Percentiles rank a stretch among this genome's conserved stretches.
Evolutionary conservation across 2,797 vertebrate species (phyloP).

Genomic region (Benthosema pterotum): DNA sequence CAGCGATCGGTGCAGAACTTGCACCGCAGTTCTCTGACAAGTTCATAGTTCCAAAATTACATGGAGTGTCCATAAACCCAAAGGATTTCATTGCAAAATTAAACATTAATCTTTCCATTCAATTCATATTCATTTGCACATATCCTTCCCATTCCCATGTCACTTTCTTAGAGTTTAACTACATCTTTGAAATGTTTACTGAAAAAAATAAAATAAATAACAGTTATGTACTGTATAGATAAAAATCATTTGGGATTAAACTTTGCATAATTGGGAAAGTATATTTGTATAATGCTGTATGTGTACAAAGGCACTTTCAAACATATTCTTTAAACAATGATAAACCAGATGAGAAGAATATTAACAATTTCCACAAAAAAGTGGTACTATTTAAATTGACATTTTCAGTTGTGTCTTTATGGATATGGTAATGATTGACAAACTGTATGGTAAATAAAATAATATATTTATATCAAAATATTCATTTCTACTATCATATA

Average conservation of each 20-base stretch:
- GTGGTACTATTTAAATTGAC: conserved; percentile 10
- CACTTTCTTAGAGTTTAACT: too few species aligned
- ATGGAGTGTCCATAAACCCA: background rate
- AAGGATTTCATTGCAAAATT: background rate
- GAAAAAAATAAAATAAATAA: background rate
- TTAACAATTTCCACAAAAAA: conserved; percentile 22
- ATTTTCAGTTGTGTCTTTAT: background rate
- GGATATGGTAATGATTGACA: background rate
- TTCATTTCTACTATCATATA: conserved; percentile 1
- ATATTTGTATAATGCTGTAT: background rate
- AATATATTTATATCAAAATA: conserved; percentile 38
- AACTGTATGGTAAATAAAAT: background rate
- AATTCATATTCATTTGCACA: too few species aligned
- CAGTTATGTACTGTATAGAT: too few species aligned
- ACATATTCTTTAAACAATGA: conserved; percentile 55
- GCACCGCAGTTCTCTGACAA: background rate
- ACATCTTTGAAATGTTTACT: background rate
- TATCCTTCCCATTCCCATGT: too few species aligned
- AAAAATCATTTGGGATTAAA: too few species aligned
- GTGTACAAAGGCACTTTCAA: conserved; percentile 63
- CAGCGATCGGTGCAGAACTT: background rate
- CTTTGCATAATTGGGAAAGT: background rate
- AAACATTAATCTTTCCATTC: too few species aligned
- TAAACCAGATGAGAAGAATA: conserved; percentile 57
- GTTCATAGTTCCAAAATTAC: background rate